Conservation (phyloP, 1,140 invertebrate species). For the Mycetomoellerius zeteki region DNA sequence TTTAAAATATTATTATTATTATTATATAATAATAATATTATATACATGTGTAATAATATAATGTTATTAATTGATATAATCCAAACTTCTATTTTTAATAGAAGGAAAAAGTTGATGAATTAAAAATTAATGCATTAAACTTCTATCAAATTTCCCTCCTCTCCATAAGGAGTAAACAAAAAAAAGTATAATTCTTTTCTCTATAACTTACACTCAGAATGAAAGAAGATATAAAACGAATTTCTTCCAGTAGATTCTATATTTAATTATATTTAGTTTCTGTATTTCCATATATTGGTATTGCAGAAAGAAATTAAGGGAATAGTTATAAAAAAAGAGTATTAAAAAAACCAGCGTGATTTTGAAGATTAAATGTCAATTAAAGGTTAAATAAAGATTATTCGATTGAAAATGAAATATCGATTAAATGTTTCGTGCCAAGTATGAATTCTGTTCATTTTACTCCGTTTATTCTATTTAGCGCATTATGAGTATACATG, state of each 20-base stretch:
- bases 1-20: no score
- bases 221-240: neutral
- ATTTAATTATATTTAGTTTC: neutral
- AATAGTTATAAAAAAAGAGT: neutral
- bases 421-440: neutral
- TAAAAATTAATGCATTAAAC: neutral
- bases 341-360: neutral
- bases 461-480: neutral
- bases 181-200: neutral
- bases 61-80: neutral
- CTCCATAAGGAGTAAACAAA: neutral
- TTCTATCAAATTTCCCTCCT: neutral
- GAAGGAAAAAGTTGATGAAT: neutral
- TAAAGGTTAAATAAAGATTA: no score
- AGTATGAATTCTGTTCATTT: neutral
- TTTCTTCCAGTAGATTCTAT: neutral
- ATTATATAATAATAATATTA: neutral
- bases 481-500: neutral
- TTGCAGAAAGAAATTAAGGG: neutral
- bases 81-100: neutral
- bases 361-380: no score
- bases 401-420: no score
- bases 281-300: neutral
- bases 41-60: neutral
- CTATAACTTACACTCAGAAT: neutral